Base-by-base conservation (phyloP, 2,113 vertebrate species). In the Onychostruthus taczanowskii region DNA sequence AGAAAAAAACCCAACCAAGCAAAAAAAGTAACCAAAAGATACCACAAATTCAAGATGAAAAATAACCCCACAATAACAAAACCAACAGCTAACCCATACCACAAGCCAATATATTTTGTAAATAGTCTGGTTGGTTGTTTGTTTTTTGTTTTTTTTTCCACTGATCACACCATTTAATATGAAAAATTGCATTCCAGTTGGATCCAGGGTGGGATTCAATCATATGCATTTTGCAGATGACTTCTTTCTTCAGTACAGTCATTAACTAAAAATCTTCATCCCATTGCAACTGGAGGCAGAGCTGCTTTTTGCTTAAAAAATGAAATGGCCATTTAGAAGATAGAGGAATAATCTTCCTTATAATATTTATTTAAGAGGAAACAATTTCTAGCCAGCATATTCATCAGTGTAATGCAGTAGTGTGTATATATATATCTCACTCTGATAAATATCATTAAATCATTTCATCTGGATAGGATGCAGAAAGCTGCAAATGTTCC, bases 221-320 rank as follows among this genome's bases (percentile, higher is more conserved):
- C 52, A 17, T 18, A 22, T 70, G 13, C 11, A 68, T 74, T 84
- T 95, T 82, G 41, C 30, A 73, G 43, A 78, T 59, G 6, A 50
- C 8, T 80, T 69, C 77, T 49, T 63, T 67, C 23, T 80, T 91
- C 30, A 35, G 24, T 35, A 28, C 6, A 62, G 23, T 85, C 75
- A 69, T 33, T 79, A 83, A 78, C 47, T 86, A 67, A 81, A 89
- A 76, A 70, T 37, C 46, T 69, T 64, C 21, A 64, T 74, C n/a
- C 37, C 17, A 37, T 78, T 92, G 75, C 75, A 84, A 4, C 3
- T 44, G 39, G 23, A 87, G n/a, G 44, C 28, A 80, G 43, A 50
- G 31, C 33, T 72, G 43, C 17, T 76, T 80, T 94, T 87, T 90
- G 46, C 70, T 76, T 93, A 75, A 76, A 72, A 90, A 88, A 66